Conservation (phyloP, 2,888 invertebrate species). For the Orchestes rusci region DNA sequence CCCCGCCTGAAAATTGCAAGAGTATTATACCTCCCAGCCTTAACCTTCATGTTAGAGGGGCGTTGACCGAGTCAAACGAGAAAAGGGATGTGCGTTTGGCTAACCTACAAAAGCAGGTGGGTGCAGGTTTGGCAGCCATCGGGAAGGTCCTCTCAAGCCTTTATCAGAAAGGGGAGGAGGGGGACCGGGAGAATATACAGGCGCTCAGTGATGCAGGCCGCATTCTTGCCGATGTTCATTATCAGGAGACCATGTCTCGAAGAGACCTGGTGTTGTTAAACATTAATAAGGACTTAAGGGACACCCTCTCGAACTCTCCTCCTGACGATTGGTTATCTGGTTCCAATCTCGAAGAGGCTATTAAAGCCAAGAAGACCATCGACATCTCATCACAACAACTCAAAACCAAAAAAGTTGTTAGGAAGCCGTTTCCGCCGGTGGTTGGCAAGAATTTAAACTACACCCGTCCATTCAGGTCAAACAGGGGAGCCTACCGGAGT, state of each 20-base stretch:
- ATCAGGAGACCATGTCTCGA: constrained; percentile 5
- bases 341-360: no score
- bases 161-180: constrained; percentile 7
- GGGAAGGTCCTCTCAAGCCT: constrained; percentile 11
- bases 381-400: no score
- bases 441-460: background rate
- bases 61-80: background rate
- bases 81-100: constrained; percentile 5
- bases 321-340: no score
- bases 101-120: constrained; percentile 8
- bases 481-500: no score
- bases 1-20: background rate
- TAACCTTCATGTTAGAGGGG: background rate
- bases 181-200: background rate
- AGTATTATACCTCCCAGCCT: background rate
- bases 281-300: no score
- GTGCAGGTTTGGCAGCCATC: constrained; percentile 7
- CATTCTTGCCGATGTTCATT: constrained; percentile 8
- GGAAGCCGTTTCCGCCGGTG: no score
- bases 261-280: background rate
- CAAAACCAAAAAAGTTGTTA: no score
- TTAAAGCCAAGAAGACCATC: no score
- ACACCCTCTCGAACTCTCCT: no score
- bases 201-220: constrained; percentile 12
- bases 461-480: background rate